Conservation (phyloP, 1,140 invertebrate species). For the Psix sp. region DNA sequence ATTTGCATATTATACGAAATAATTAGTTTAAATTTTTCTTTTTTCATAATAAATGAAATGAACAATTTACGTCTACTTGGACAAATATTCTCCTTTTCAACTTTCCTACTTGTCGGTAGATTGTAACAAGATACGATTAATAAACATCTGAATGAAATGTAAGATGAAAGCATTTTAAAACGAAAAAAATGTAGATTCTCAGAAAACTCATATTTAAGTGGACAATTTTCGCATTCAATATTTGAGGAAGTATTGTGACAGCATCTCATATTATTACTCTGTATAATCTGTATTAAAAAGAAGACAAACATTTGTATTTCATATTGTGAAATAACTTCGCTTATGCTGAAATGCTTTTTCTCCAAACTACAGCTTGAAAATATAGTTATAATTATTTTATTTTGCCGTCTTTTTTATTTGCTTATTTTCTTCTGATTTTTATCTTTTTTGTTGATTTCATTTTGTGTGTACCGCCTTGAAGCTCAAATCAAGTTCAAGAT, state of each 20-base stretch:
- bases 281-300: conserved; percentile 38
- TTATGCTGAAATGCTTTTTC: conserved; percentile 32
- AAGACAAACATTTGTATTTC: conserved; percentile 49
- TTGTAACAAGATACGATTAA: conserved; percentile 1
- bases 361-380: conserved; percentile 25
- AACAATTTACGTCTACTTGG: too few species aligned
- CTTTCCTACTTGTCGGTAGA: too few species aligned
- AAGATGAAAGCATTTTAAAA: conserved; percentile 4
- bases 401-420: conserved; percentile 33
- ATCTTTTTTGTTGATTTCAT: conserved; percentile 20
- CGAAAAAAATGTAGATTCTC: not conserved
- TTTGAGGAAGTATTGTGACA: conserved; percentile 22
- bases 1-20: too few species aligned
- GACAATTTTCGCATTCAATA: conserved; percentile 34
- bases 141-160: conserved; percentile 15
- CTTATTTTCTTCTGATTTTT: conserved; percentile 8
- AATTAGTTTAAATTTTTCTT: too few species aligned
- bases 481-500: conserved; percentile 43
- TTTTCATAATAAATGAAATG: too few species aligned
- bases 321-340: conserved; percentile 43
- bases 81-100: too few species aligned
- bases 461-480: conserved; percentile 8
- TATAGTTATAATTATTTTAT: conserved; percentile 44
- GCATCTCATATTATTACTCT: conserved; percentile 27
- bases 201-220: conserved; percentile 27